Evolutionary conservation across 2,797 vertebrate genomes (phyloP).

Genomic region (Pantherophis alleghaniensis): DNA sequence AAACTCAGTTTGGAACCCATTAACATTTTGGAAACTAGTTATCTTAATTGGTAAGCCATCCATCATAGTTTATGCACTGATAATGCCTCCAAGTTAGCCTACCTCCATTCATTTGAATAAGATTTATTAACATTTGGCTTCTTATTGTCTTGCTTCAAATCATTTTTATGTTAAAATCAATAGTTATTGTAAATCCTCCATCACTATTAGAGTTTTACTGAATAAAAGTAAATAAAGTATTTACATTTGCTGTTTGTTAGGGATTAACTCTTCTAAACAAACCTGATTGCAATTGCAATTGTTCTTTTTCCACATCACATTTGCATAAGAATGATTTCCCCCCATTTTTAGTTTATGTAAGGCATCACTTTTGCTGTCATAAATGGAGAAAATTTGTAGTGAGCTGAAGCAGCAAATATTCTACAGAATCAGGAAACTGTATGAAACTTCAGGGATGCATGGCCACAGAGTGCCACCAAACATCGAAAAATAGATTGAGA

Average conservation of each 20-base stretch:
- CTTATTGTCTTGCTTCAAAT: slow-evolving; percentile 45
- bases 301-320: not conserved
- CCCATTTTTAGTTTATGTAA: slow-evolving; percentile 48
- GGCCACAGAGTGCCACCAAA: rapidly evolving
- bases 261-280: not conserved
- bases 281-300: not conserved
- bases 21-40: slow-evolving; percentile 56
- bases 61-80: slow-evolving; percentile 59
- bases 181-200: slow-evolving; percentile 32
- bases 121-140: slow-evolving; percentile 53
- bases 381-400: slow-evolving; percentile 30
- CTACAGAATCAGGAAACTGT: not conserved
- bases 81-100: slow-evolving; percentile 52
- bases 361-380: slow-evolving; percentile 23
- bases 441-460: rapidly evolving
- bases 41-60: slow-evolving; percentile 63
- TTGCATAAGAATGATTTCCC: slow-evolving; percentile 17
- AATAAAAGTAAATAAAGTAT: slow-evolving; percentile 37
- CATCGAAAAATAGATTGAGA: rapidly evolving
- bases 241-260: slow-evolving; percentile 18
- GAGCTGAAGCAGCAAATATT: slow-evolving; percentile 24
- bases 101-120: slow-evolving; percentile 62
- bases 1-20: slow-evolving; percentile 47
- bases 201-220: slow-evolving; percentile 36
- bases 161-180: slow-evolving; percentile 52